phyloP scores from a whole-genome alignment of 1,140 invertebrate species.

The Mya arenaria region DNA sequence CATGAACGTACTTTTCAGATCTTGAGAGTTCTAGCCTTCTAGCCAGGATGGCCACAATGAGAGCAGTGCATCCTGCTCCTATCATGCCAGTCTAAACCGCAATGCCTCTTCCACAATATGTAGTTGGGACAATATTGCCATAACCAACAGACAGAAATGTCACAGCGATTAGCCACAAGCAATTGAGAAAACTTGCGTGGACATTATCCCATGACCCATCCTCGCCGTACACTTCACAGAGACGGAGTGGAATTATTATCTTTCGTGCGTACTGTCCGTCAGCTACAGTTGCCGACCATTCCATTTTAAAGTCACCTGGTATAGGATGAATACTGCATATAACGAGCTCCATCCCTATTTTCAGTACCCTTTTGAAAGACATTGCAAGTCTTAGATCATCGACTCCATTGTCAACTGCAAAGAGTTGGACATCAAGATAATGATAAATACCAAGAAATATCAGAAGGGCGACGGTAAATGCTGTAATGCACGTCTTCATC shows the following conservation, averaged over 20 bases:
- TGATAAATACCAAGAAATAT: conserved; percentile 75
- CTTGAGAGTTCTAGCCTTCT: conserved; percentile 79
- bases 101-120: conserved; percentile 79
- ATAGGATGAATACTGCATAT: conserved; percentile 79
- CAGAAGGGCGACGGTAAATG: conserved; percentile 74
- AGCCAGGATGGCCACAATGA: conserved; percentile 80
- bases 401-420: conserved; percentile 78
- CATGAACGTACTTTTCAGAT: conserved; percentile 80
- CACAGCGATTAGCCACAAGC: conserved; percentile 80
- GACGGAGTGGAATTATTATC: conserved; percentile 64
- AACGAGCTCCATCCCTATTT: conserved; percentile 73
- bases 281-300: conserved; percentile 58
- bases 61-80: conserved; percentile 79
- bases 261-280: conserved; percentile 53
- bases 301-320: conserved; percentile 70
- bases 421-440: conserved; percentile 73
- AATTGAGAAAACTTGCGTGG: conserved; percentile 75
- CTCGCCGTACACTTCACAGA: conserved; percentile 75
- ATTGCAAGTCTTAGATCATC: conserved; percentile 78
- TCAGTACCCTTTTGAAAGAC: conserved; percentile 59
- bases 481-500: conserved; percentile 73
- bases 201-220: conserved; percentile 60
- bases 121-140: conserved; percentile 80
- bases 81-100: conserved; percentile 80
- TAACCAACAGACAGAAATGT: conserved; percentile 80